Conservation (phyloP, 30 jellyfish, hydroid and myxozoan species). For the Mastigias papua region DNA sequence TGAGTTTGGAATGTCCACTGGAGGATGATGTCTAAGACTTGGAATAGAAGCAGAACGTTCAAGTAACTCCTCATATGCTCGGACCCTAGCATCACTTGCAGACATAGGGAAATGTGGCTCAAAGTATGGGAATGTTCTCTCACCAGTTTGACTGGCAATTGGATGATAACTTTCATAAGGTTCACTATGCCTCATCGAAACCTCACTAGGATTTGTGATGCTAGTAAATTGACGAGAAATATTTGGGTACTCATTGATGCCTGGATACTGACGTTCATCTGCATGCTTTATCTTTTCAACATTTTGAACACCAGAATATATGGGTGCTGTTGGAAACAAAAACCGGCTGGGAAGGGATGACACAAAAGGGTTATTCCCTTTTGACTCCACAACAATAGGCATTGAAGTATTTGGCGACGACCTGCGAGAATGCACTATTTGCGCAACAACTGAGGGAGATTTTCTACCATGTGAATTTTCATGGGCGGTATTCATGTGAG, state of each 20-base stretch:
- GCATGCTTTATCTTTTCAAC: conserved; percentile 3
- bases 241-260: background rate
- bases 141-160: conserved; percentile 5
- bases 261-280: background rate
- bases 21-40: conserved; percentile 42
- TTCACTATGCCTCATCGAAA: background rate
- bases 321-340: conserved; percentile 14
- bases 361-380: background rate
- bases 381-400: background rate
- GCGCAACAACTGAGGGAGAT: conserved; percentile 1
- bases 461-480: conserved; percentile 6
- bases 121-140: conserved; percentile 22
- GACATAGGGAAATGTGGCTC: conserved; percentile 26
- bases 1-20: conserved; percentile 27
- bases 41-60: conserved; percentile 94
- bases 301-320: conserved; percentile 15
- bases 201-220: conserved; percentile 10
- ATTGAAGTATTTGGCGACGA: background rate
- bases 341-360: conserved; percentile 16
- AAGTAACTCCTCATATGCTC: conserved; percentile 60
- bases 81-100: conserved; percentile 62
- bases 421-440: background rate
- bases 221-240: conserved; percentile 21
- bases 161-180: conserved; percentile 18
- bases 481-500: background rate